These are phyloP conservation scores for Drosophila kohkoa DNA, from an alignment of 1,140 invertebrate genomes.

Conservation along the genomic window DNA sequence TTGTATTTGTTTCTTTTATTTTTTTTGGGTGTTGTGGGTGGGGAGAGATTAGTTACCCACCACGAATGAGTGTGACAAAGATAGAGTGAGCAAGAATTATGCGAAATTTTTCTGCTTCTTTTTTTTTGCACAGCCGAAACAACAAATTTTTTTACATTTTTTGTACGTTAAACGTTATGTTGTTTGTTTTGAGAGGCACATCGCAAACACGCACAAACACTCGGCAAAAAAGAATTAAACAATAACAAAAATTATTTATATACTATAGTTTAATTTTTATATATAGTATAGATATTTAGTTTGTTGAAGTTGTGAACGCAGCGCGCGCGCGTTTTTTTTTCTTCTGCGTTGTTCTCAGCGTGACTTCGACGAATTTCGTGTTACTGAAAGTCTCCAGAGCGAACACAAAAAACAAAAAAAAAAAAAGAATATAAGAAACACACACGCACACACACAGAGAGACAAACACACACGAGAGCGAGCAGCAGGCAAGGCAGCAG, in stretches of 20 bases:
- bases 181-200: slow-evolving; percentile 1
- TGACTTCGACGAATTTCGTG: slow-evolving; percentile 67
- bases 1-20: neutral
- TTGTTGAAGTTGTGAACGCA: slow-evolving; percentile 48
- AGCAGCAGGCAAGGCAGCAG: slow-evolving; percentile 20
- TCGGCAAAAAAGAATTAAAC: slow-evolving; percentile 19
- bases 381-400: slow-evolving; percentile 58
- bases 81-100: neutral
- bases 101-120: slow-evolving; percentile 11
- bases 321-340: slow-evolving; percentile 50
- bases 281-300: neutral
- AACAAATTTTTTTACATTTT: slow-evolving; percentile 23
- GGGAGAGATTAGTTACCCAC: slow-evolving; percentile 16
- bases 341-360: slow-evolving; percentile 61
- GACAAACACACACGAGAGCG: neutral
- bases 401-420: slow-evolving; percentile 51
- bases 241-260: slow-evolving; percentile 6
- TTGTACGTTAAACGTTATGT: slow-evolving; percentile 8
- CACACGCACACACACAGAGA: too few relatives aligned
- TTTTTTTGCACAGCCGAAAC: slow-evolving; percentile 3
- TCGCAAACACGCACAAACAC: slow-evolving; percentile 19
- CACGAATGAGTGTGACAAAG: slow-evolving; percentile 10
- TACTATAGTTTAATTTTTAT: neutral
- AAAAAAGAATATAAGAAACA: too few relatives aligned
- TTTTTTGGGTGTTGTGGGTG: neutral